A percentile compares a stretch with the other conserved stretches of the same genome.
Evolutionary conservation across 2,113 vertebrate species (phyloP).

Genomic region (Seriola rivoliana): DNA sequence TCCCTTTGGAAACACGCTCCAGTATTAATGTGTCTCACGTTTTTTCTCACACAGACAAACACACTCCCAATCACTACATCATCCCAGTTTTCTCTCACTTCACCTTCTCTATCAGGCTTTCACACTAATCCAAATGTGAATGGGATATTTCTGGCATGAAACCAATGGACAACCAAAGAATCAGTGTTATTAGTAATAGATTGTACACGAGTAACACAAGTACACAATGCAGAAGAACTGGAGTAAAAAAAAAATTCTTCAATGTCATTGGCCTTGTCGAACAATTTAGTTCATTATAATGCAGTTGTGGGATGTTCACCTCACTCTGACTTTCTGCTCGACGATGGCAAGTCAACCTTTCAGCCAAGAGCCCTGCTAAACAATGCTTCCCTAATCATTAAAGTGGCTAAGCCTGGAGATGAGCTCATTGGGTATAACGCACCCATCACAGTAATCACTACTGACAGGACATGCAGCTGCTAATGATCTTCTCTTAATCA

Average conservation of each 20-base stretch:
- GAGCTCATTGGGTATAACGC: conserved; percentile 75
- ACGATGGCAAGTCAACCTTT: conserved; percentile 50
- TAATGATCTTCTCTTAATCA: conserved; percentile 89
- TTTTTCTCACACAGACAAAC: not conserved
- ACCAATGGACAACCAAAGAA: not conserved
- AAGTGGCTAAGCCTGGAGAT: conserved; percentile 67
- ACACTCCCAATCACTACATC: not conserved
- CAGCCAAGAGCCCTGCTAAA: conserved; percentile 68
- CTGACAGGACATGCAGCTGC: conserved; percentile 87
- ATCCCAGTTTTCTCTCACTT: not conserved
- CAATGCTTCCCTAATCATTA: conserved; percentile 80
- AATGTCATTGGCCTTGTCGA: conserved; percentile 66
- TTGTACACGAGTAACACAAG: conserved; percentile 52
- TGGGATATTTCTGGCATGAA: not conserved
- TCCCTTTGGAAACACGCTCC: not conserved
- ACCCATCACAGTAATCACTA: conserved; percentile 84
- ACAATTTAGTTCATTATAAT: conserved; percentile 66
- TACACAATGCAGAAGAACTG: conserved; percentile 19
- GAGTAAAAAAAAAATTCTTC: conserved; percentile 49
- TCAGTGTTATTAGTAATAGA: conserved; percentile 29
- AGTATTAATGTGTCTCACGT: not conserved
- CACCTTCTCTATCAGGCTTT: not conserved
- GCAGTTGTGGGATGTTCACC: conserved; percentile 56
- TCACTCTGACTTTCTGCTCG: conserved; percentile 65
- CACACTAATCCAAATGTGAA: conserved; percentile 6